These are phyloP conservation scores for Dilophus febrilis DNA, from an alignment of 2,888 invertebrate species.

Conservation along the genomic window DNA sequence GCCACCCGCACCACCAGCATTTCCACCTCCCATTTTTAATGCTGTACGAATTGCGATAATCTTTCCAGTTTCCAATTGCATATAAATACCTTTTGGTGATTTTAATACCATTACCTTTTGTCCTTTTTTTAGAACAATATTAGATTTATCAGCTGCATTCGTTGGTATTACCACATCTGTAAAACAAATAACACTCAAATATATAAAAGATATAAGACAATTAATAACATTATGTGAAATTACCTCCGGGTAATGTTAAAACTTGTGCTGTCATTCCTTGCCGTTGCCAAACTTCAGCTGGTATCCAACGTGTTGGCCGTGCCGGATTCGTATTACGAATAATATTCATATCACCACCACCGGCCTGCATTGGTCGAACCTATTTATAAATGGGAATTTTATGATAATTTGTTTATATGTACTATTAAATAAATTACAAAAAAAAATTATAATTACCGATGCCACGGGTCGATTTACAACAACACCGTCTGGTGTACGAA, in stretches of 20 bases:
- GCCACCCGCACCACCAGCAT: too few relatives aligned
- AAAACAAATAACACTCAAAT: slow-evolving; percentile 8
- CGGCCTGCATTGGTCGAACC: slow-evolving; percentile 68
- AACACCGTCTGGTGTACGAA: slow-evolving; percentile 36
- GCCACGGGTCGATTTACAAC: slow-evolving; percentile 49
- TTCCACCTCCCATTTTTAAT: slow-evolving; percentile 18
- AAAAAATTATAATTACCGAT: slow-evolving; percentile 30
- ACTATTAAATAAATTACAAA: slow-evolving; percentile 5
- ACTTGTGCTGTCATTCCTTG: slow-evolving; percentile 93
- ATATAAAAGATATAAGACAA: background rate
- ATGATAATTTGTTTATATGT: slow-evolving; percentile 26
- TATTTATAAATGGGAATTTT: slow-evolving; percentile 29
- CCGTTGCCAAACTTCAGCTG: slow-evolving; percentile 77
- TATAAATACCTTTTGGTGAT: slow-evolving; percentile 90
- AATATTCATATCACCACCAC: slow-evolving; percentile 28
- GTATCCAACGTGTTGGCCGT: slow-evolving; percentile 56
- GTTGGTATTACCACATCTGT: slow-evolving; percentile 85
- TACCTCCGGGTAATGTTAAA: slow-evolving; percentile 76
- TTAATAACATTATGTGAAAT: too few relatives aligned
- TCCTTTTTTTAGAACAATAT: slow-evolving; percentile 81
- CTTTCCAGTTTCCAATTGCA: slow-evolving; percentile 86
- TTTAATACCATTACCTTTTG: slow-evolving; percentile 88
- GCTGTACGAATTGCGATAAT: slow-evolving; percentile 64
- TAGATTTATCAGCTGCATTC: slow-evolving; percentile 74
- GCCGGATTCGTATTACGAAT: slow-evolving; percentile 28